Percentiles rank a stretch among this genome's conserved stretches.
phyloP scores from a whole-genome alignment of 2,113 vertebrate genomes.

The Chloroceryle aenea region DNA sequence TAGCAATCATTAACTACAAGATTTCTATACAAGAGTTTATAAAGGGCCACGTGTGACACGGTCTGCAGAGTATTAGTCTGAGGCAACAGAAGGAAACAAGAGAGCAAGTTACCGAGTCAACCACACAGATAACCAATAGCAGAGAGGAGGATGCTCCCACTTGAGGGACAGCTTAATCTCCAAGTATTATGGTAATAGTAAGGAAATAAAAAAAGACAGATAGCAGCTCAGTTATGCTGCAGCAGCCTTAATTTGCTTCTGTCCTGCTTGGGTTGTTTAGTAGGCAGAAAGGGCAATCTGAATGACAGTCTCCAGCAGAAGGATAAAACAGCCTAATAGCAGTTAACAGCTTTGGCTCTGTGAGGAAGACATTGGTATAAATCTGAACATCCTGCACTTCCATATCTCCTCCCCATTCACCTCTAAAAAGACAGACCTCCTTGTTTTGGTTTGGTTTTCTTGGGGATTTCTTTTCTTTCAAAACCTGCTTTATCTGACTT shows the following conservation, averaged over 20 bases:
- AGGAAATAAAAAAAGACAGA: background rate
- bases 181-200: background rate
- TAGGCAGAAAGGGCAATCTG: background rate
- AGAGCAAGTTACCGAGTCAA: background rate
- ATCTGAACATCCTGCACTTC: background rate
- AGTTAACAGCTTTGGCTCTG: background rate
- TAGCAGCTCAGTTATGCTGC: background rate
- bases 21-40: background rate
- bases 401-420: background rate
- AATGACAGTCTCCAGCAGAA: background rate
- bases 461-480: background rate
- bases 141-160: background rate
- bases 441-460: background rate
- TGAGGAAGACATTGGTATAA: background rate
- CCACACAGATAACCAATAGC: background rate
- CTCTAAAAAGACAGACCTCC: background rate
- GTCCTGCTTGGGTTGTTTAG: background rate
- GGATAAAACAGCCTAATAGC: background rate
- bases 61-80: background rate
- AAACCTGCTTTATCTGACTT: background rate
- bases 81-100: constrained; percentile 12
- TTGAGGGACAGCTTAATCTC: constrained; percentile 2
- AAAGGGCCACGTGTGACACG: background rate
- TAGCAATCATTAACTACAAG: constrained; percentile 24
- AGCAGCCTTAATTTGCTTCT: constrained; percentile 19